These are phyloP conservation scores for Carassius auratus DNA, from an alignment of 2,113 vertebrate species.

Conservation along the genomic window DNA sequence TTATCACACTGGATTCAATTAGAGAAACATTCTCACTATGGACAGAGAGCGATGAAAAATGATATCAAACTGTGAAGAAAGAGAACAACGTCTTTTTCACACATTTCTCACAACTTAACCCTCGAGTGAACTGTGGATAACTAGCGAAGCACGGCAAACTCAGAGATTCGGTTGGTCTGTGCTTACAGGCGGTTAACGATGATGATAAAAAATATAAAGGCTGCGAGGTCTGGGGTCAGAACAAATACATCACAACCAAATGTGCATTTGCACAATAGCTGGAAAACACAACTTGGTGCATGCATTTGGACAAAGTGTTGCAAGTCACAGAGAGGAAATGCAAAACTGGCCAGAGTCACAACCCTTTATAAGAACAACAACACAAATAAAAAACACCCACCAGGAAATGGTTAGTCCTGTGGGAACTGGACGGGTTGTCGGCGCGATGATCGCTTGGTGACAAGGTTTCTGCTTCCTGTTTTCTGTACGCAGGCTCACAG, in stretches of 20 bases:
- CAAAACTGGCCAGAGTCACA: no score
- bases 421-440: slow-evolving; percentile 61
- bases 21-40: slow-evolving; percentile 57
- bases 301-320: no score
- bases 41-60: slow-evolving; percentile 56
- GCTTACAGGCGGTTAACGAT: slow-evolving; percentile 38
- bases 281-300: neutral
- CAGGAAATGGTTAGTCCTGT: slow-evolving; percentile 68
- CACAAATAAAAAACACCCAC: slow-evolving; percentile 60
- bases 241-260: slow-evolving; percentile 26
- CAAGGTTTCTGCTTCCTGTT: slow-evolving; percentile 62
- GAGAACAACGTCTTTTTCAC: slow-evolving; percentile 51
- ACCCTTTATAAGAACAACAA: neutral
- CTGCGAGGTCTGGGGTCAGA: neutral
- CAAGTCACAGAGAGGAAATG: no score
- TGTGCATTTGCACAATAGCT: slow-evolving; percentile 2
- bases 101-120: slow-evolving; percentile 57
- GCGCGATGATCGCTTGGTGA: slow-evolving; percentile 65
- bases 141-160: slow-evolving; percentile 37
- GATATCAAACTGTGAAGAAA: slow-evolving; percentile 57
- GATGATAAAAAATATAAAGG: slow-evolving; percentile 41
- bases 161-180: slow-evolving; percentile 28
- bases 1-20: slow-evolving; percentile 55
- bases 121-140: slow-evolving; percentile 56
- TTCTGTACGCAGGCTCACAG: slow-evolving; percentile 59